phyloP scores from a whole-genome alignment of 2,797 vertebrate species.

The Sebastes taczanowskii region DNA sequence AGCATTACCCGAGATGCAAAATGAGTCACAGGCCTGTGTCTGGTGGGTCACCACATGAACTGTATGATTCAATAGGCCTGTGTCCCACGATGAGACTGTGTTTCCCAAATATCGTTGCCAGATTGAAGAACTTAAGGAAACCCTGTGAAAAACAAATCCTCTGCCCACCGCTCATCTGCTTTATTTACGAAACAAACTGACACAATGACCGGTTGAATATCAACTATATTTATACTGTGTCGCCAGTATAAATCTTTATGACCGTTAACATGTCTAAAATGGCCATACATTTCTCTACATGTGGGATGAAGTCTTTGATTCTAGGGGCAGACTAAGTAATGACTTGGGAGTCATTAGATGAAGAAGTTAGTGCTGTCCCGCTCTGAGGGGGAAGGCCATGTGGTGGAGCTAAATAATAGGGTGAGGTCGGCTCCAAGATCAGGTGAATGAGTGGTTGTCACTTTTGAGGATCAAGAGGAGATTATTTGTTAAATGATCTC shows the following conservation, averaged over 20 bases:
- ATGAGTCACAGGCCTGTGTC: slow-evolving; percentile 48
- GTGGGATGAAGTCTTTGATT: slow-evolving; percentile 75
- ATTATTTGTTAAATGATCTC: slow-evolving; percentile 48
- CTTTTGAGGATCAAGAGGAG: slow-evolving; percentile 48
- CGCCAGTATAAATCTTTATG: slow-evolving; percentile 40
- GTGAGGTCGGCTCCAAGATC: slow-evolving; percentile 56
- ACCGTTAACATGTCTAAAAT: slow-evolving; percentile 54
- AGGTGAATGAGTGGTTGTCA: slow-evolving; percentile 69
- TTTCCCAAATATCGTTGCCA: slow-evolving; percentile 39
- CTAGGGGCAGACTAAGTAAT: slow-evolving; percentile 56
- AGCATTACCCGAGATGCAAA: slow-evolving; percentile 5
- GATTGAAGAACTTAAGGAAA: slow-evolving; percentile 24
- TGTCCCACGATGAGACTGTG: slow-evolving; percentile 26
- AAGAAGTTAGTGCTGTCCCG: slow-evolving; percentile 58
- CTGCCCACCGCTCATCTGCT: slow-evolving; percentile 35
- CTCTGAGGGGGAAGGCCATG: slow-evolving; percentile 38
- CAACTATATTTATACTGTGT: slow-evolving; percentile 25
- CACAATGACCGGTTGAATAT: slow-evolving; percentile 17
- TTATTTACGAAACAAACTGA: slow-evolving; percentile 25
- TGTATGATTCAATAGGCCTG: slow-evolving; percentile 46
- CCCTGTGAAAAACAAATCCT: slow-evolving; percentile 23
- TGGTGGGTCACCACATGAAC: slow-evolving; percentile 49
- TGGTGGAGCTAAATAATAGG: slow-evolving; percentile 71
- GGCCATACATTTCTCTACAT: slow-evolving; percentile 60
- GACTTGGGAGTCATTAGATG: slow-evolving; percentile 63